Evolutionary conservation across 64 coral and sea anemone genomes (phyloP).

Genomic region (Stichodactyla mertensii): DNA sequence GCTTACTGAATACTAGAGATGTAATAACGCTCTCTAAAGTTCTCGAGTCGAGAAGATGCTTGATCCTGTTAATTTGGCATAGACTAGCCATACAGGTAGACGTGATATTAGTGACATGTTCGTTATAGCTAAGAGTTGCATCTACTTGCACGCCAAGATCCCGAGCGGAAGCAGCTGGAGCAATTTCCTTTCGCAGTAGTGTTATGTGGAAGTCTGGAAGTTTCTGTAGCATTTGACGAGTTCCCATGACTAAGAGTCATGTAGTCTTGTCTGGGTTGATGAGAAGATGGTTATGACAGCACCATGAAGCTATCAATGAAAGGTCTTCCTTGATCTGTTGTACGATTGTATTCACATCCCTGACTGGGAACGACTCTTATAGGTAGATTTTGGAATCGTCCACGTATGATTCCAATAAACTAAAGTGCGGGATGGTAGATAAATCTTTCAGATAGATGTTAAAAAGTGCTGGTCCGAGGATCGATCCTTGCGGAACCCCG

Average conservation of each 20-base stretch:
- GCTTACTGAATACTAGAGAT: too few relatives aligned
- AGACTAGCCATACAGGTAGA: too few relatives aligned
- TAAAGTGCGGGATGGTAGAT: slow-evolving; percentile 9
- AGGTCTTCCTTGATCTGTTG: slow-evolving; percentile 48
- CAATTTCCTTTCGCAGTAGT: slow-evolving; percentile 30
- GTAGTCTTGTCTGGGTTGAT: slow-evolving; percentile 38
- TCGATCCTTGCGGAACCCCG: slow-evolving; percentile 23
- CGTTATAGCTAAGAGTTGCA: neutral
- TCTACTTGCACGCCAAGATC: neutral
- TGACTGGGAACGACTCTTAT: slow-evolving; percentile 30
- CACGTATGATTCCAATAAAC: slow-evolving; percentile 21
- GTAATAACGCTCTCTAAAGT: too few relatives aligned
- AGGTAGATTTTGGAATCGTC: slow-evolving; percentile 39
- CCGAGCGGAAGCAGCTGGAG: too few relatives aligned
- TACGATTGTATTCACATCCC: slow-evolving; percentile 26
- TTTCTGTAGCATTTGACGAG: slow-evolving; percentile 32
- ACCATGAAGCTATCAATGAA: slow-evolving; percentile 35
- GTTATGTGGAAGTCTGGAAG: slow-evolving; percentile 33
- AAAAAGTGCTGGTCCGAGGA: slow-evolving; percentile 42
- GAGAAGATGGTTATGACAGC: slow-evolving; percentile 41
- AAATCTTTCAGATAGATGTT: slow-evolving; percentile 41
- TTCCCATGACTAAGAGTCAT: slow-evolving; percentile 24
- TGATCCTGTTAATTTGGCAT: too few relatives aligned
- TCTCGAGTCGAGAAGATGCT: too few relatives aligned
- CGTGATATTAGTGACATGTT: too few relatives aligned